Evolutionary conservation across 2,113 vertebrate species (phyloP), one percentile per base, ranked within the genome.

Genomic region (Phyllostomus discolor): DNA sequence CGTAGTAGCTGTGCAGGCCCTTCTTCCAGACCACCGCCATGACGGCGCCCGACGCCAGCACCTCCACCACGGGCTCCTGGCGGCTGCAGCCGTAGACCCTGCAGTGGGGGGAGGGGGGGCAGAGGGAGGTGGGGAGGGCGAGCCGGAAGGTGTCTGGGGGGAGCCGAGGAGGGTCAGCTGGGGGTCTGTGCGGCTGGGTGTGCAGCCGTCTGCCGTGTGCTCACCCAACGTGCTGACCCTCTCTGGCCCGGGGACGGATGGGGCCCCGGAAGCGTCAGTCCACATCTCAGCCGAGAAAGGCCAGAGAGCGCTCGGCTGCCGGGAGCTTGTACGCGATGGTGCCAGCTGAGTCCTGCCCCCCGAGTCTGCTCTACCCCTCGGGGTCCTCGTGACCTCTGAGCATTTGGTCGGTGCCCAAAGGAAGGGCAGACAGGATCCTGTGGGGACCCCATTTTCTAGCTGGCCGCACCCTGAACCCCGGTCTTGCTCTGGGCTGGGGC

Each of bases 1-100:
- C 99, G 1, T 99, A 98, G 98, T 99, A 99, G 97, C 98, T 99
- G 98, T 99, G 99, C 90, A 99, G 98, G n/a, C 99, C 99, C 98
- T 99, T 99, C 97, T 99, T 99, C 99, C 99, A 99, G 87, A 99
- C 98, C 90, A 99, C 97, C 0, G 99, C 99, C 99, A 99, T 99
- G 98, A 99, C 97, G 1, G 99, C 98, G 4, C 98, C 98, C 0
- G 99, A 99, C 0, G 99, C 99, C 95, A 99, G 95, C 28, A 99
- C 98, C 83, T 98, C 98, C 70, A 99, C 98, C 10, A 98, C 62
- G 0, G 98, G 98, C 95, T 99, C 99, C 84, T 99, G 99, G 41
- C 99, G 98, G 94, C 99, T 99, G 98, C 99, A 99, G 92, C 99
- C 99, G 0, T 99, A 99, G 90, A 99, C 98, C 82, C 99, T 99